These are phyloP conservation scores for Trachelus tabidus DNA, from an alignment of 2,888 invertebrate species.

Conservation along the genomic window DNA sequence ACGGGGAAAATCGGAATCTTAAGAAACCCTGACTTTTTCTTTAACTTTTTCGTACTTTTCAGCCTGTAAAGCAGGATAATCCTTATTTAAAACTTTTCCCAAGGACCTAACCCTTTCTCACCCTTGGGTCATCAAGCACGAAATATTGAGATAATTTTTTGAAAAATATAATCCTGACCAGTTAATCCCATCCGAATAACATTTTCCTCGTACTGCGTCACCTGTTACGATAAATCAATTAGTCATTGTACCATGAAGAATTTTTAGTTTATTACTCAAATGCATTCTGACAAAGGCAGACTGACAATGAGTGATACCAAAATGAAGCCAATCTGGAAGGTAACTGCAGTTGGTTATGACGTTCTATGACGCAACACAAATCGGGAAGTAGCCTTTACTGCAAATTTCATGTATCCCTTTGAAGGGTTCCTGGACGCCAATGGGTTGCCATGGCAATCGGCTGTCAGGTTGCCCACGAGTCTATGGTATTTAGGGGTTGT, in stretches of 20 bases:
- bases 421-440: constrained; percentile 15
- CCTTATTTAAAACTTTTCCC: not conserved
- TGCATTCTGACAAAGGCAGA: not conserved
- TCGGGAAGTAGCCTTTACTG: not conserved
- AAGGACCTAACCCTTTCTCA: not conserved
- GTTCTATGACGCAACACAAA: not conserved
- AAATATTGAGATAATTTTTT: not conserved
- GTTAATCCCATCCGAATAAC: too few species aligned
- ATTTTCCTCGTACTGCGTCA: not conserved
- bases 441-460: constrained; percentile 36
- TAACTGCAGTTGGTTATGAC: not conserved
- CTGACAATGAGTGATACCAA: not conserved
- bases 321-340: not conserved
- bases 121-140: not conserved
- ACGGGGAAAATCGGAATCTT: not conserved
- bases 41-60: not conserved
- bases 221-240: not conserved
- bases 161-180: not conserved
- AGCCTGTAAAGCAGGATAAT: not conserved
- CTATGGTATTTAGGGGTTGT: not conserved
- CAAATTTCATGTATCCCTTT: constrained; percentile 27
- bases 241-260: not conserved
- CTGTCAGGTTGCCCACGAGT: not conserved
- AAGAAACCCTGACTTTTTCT: not conserved
- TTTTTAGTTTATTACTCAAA: not conserved